Evolutionary conservation across 1,140 invertebrate species (phyloP).

Genomic region (Melitaea cinxia): DNA sequence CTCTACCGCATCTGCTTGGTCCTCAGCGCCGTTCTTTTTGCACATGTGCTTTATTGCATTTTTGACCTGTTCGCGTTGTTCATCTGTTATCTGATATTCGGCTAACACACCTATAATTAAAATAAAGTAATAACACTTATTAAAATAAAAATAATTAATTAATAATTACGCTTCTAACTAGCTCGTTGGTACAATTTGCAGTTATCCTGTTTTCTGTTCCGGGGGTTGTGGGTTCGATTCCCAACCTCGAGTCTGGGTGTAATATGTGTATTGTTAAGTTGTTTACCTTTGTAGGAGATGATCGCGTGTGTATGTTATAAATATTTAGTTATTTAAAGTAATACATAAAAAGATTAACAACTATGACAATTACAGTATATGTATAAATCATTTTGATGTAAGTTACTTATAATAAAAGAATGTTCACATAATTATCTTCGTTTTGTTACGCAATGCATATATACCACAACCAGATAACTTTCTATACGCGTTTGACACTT

Average conservation of each 20-base stretch:
- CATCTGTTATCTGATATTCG: conserved; percentile 51
- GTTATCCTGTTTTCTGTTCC: too few relatives aligned
- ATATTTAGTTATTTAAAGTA: too few relatives aligned
- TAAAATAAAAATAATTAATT: not conserved
- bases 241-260: too few relatives aligned
- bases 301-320: too few relatives aligned
- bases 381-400: too few relatives aligned
- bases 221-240: too few relatives aligned
- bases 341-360: too few relatives aligned
- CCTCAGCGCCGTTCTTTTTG: conserved; percentile 57
- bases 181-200: too few relatives aligned
- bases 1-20: conserved; percentile 56
- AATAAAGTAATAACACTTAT: not conserved
- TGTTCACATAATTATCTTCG: not conserved
- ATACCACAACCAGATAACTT: conserved; percentile 1
- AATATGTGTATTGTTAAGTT: too few relatives aligned
- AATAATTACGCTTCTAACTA: not conserved
- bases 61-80: conserved; percentile 42
- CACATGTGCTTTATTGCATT: conserved; percentile 47
- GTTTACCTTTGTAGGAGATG: too few relatives aligned
- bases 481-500: not conserved
- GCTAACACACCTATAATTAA: conserved; percentile 54
- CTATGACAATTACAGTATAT: too few relatives aligned
- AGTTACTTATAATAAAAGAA: not conserved
- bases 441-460: not conserved